Conservation (phyloP, 2,113 vertebrate species). For the Microtus oregoni region DNA sequence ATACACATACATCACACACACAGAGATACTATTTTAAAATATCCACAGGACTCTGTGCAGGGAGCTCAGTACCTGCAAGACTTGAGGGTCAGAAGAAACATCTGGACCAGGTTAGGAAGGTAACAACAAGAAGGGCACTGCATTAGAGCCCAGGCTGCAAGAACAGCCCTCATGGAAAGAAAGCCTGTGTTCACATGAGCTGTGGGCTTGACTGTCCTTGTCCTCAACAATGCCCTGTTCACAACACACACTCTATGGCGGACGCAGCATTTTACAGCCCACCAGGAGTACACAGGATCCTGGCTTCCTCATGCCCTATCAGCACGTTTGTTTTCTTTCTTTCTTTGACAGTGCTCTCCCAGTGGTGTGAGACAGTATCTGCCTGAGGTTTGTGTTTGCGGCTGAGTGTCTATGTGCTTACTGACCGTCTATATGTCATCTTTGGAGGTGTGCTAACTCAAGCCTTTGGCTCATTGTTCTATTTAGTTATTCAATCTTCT, state of each 20-base stretch:
- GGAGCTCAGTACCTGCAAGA: not conserved
- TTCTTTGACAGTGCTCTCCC: not conserved
- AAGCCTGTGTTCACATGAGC: not conserved
- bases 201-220: not conserved
- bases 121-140: not conserved
- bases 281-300: not conserved
- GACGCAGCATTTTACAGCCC: not conserved
- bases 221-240: not conserved
- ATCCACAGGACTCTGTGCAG: not conserved
- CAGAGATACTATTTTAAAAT: not conserved
- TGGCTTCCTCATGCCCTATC: not conserved
- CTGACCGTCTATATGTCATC: not conserved
- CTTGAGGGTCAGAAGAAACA: not conserved
- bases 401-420: too few species aligned
- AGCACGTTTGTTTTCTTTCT: not conserved
- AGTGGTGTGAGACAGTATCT: not conserved
- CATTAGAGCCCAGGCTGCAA: not conserved
- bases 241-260: too few species aligned
- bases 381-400: not conserved
- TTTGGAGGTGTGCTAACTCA: not conserved
- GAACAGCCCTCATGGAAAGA: not conserved
- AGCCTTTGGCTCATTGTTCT: too few species aligned
- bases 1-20: not conserved
- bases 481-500: not conserved
- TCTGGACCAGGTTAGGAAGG: not conserved